These are phyloP conservation scores for Peucedramus taeniatus DNA, from an alignment of 2,113 vertebrate species.

Conservation along the genomic window DNA sequence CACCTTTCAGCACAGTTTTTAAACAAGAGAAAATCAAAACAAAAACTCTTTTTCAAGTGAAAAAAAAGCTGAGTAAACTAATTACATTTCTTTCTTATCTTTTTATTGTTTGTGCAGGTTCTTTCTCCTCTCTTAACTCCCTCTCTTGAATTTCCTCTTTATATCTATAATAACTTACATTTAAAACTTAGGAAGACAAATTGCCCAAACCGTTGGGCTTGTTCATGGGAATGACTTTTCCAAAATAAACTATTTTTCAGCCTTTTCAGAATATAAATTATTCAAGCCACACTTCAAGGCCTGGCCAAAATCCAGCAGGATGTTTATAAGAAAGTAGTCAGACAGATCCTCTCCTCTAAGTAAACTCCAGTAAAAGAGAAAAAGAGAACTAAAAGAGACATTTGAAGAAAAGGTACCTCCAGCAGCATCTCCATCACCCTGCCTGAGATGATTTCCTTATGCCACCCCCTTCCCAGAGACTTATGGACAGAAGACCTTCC, in stretches of 20 bases:
- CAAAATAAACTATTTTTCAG: not conserved
- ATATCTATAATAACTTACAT: not conserved
- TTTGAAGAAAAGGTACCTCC: not conserved
- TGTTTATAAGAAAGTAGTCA: not conserved
- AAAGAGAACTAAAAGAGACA: not conserved
- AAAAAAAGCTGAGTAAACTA: not conserved
- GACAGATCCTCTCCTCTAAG: not conserved
- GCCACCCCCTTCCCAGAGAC: not conserved
- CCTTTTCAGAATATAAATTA: not conserved
- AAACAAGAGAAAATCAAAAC: conserved; percentile 9
- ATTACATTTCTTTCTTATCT: not conserved
- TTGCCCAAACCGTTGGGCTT: not conserved
- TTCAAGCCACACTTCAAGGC: not conserved
- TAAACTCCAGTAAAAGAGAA: not conserved
- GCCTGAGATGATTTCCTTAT: not conserved
- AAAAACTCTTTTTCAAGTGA: not conserved
- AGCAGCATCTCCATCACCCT: not conserved
- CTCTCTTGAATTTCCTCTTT: not conserved
- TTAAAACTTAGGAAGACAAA: not conserved
- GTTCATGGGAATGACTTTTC: not conserved
- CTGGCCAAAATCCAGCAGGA: not conserved
- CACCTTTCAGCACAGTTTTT: not conserved
- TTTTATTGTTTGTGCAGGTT: not conserved
- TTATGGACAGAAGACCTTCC: not conserved
- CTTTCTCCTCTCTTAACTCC: not conserved